These are phyloP conservation scores for Parnassius smintheus DNA, from an alignment of 2,888 invertebrate species.

Conservation along the genomic window DNA sequence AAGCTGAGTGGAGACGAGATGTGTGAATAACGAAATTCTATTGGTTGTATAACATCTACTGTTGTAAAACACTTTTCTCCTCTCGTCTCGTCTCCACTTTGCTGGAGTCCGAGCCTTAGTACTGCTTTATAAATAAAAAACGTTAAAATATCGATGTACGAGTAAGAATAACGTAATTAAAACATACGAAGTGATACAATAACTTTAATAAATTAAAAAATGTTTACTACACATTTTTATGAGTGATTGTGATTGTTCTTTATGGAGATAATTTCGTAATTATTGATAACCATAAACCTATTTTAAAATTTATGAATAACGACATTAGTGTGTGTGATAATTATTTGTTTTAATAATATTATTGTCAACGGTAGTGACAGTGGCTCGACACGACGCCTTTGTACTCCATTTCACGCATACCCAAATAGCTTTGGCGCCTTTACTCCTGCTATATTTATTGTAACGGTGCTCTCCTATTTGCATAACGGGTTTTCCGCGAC, in stretches of 20 bases:
- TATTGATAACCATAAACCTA: too few species aligned
- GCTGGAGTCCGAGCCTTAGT: too few species aligned
- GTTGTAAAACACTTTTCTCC: too few species aligned
- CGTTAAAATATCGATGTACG: too few species aligned
- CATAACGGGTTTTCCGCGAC: conserved; percentile 36
- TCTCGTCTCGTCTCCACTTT: too few species aligned
- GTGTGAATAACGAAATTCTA: too few species aligned
- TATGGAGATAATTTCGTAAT: conserved; percentile 17
- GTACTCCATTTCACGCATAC: conserved; percentile 38
- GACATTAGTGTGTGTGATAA: conserved; percentile 41
- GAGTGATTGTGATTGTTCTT: conserved; percentile 34
- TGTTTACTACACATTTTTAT: not conserved
- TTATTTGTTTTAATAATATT: conserved; percentile 35
- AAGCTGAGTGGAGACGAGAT: too few species aligned
- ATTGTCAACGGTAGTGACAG: conserved; percentile 38
- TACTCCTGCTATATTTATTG: conserved; percentile 43
- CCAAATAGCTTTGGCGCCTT: conserved; percentile 43
- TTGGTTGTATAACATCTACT: too few species aligned
- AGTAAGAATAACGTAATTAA: too few species aligned
- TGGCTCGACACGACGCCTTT: conserved; percentile 40
- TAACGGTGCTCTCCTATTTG: conserved; percentile 40
- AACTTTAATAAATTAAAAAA: conserved; percentile 15
- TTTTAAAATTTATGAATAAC: conserved; percentile 2
- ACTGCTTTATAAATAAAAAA: too few species aligned
- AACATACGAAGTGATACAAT: too few species aligned